Evolutionary conservation across 2,113 vertebrate species (phyloP), one percentile per base, ranked within the genome.

Genomic region (Turnix velox): DNA sequence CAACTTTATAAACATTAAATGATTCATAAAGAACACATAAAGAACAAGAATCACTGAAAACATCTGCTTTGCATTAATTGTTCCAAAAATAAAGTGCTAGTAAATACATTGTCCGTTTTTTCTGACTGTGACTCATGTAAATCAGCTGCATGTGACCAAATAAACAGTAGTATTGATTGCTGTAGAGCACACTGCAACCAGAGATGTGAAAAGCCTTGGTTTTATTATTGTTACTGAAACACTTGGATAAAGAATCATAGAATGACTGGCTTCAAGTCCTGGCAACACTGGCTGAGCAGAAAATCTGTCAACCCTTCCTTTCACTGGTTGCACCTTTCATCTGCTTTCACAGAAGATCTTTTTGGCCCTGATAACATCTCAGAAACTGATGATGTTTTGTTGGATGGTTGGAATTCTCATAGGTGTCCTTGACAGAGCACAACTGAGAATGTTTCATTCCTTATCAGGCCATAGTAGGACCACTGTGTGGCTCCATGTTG

Each of bases 41-140:
- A 68, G 88, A 45, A 0, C 9, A 61, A 86, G 65, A 75, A 52
- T 93, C 30, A 48, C 92, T 61, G 77, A 71, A 89, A 91, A 87
- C 33, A 72, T 86, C 52, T 92, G 85, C 31, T 96, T 91, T 92
- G 39, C n/a, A 75, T 93, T 93, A 94, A 87, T 68, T 54, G 30
- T 84, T 95, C 66, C 45, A 93, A 91, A 88, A 92, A 91, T 92
- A 79, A 88, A 84, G 25, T 88, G n/a, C 48, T 78, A 59, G 75
- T 69, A 71, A 84, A 75, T 82, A 28, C 7, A 31, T 69, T 81
- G 43, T 88, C 73, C 71, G 78, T 84, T 84, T 77, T 84, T 78
- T 52, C 48, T 87, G 77, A 72, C 31, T 39, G 25, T 88, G 73
- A 91, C 62, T 96, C 80, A 78, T 48, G 17, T 57, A 93, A 84